Percentiles rank a stretch among this genome's conserved stretches.
These are phyloP conservation scores for Cryptus armator DNA, from an alignment of 2,888 invertebrate genomes.

Conservation along the genomic window DNA sequence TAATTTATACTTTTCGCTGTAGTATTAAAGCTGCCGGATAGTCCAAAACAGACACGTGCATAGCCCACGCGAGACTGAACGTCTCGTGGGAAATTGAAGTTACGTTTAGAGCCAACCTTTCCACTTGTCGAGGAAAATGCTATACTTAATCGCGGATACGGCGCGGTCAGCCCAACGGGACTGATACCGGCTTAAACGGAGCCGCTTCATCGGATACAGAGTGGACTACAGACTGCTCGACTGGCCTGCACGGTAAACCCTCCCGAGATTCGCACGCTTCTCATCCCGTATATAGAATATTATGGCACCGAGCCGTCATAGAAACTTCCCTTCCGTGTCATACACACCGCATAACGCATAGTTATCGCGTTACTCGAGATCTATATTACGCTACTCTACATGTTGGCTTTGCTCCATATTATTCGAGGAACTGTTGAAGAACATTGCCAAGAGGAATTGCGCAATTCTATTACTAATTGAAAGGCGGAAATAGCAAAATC, in stretches of 20 bases:
- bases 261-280: constrained; percentile 29
- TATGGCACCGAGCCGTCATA: constrained; percentile 28
- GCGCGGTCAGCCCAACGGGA: constrained; percentile 63
- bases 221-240: constrained; percentile 11
- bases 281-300: constrained; percentile 46
- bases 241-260: constrained; percentile 27
- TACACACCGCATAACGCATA: constrained; percentile 1
- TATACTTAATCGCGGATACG: constrained; percentile 14
- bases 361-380: constrained; percentile 30
- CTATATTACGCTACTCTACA: constrained; percentile 13
- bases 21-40: neutral
- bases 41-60: constrained; percentile 57
- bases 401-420: constrained; percentile 43
- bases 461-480: neutral
- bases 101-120: constrained; percentile 31
- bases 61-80: constrained; percentile 29
- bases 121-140: constrained; percentile 55
- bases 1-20: neutral
- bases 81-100: constrained; percentile 66
- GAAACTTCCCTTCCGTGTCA: constrained; percentile 46
- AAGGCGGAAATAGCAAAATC: constrained; percentile 1
- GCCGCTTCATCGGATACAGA: constrained; percentile 43
- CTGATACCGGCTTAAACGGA: constrained; percentile 58
- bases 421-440: constrained; percentile 11
- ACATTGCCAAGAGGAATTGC: constrained; percentile 45